These are phyloP conservation scores for Achlya flavicornis DNA, from an alignment of 2,888 invertebrate genomes.

Conservation along the genomic window DNA sequence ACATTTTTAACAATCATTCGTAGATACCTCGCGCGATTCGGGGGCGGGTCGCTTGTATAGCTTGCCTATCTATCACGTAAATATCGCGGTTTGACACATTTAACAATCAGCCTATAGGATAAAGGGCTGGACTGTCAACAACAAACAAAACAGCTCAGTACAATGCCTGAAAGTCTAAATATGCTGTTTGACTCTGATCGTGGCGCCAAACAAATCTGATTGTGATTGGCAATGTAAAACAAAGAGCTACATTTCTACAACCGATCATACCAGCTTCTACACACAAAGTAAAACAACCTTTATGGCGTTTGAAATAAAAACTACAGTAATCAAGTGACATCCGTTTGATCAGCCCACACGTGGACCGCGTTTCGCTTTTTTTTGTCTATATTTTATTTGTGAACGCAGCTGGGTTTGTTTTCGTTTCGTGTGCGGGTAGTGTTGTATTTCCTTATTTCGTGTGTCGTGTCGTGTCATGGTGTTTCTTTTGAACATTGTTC, in stretches of 20 bases:
- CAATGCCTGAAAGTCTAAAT: neutral
- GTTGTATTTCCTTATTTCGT: conserved; percentile 24
- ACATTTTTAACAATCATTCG: too few relatives aligned
- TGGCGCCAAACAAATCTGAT: conserved; percentile 15
- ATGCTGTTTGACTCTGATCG: neutral
- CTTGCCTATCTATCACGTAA: too few relatives aligned
- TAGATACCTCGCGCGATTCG: too few relatives aligned
- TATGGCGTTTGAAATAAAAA: neutral
- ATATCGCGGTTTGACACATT: too few relatives aligned
- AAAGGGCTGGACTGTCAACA: too few relatives aligned
- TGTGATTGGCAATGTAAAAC: conserved; percentile 14
- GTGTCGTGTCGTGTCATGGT: conserved; percentile 16
- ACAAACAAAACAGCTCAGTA: too few relatives aligned
- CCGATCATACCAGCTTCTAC: neutral
- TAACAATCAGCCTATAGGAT: too few relatives aligned
- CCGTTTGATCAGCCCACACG: conserved; percentile 47
- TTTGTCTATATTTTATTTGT: conserved; percentile 47
- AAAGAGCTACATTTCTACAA: neutral
- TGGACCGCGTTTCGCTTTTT: conserved; percentile 51
- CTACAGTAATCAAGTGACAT: conserved; percentile 13
- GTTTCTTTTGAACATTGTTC: conserved; percentile 15
- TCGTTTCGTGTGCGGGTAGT: conserved; percentile 52
- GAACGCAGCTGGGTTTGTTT: conserved; percentile 62
- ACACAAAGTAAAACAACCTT: neutral
- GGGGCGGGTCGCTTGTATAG: too few relatives aligned